These are phyloP conservation scores for Nothura maculosa DNA, from an alignment of 2,797 vertebrate species.

Conservation along the genomic window DNA sequence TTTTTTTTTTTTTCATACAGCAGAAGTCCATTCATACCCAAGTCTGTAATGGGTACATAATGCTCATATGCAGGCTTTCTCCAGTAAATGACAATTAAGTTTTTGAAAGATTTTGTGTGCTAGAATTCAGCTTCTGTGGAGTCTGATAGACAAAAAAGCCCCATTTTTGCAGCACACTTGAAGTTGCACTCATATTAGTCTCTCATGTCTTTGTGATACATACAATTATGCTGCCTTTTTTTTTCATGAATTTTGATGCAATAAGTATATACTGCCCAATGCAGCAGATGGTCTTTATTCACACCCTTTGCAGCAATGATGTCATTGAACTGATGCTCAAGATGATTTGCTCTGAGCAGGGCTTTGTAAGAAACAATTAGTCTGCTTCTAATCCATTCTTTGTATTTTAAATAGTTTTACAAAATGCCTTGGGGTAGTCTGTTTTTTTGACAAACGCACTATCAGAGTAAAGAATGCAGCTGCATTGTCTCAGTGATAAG, in stretches of 20 bases:
- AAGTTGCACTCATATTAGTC: rapidly evolving
- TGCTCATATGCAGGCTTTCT: background rate
- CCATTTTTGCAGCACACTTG: background rate
- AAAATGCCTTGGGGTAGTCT: background rate
- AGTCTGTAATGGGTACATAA: background rate
- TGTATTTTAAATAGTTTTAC: background rate
- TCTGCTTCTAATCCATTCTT: background rate
- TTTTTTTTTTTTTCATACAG: background rate
- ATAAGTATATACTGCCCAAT: background rate
- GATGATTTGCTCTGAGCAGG: background rate
- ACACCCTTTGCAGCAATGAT: background rate
- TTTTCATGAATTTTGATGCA: background rate
- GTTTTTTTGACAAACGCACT: background rate
- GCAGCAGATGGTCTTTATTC: background rate
- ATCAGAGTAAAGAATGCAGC: background rate
- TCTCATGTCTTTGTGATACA: background rate
- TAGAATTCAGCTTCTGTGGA: background rate
- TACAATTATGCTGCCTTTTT: background rate
- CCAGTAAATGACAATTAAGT: background rate
- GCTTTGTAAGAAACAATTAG: background rate
- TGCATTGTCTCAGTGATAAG: background rate
- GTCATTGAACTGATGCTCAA: background rate
- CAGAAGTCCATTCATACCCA: background rate
- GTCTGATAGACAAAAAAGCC: background rate
- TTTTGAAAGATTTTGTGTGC: background rate